Base-by-base conservation (phyloP, 2,888 invertebrate species). In the Cetonia aurata region DNA sequence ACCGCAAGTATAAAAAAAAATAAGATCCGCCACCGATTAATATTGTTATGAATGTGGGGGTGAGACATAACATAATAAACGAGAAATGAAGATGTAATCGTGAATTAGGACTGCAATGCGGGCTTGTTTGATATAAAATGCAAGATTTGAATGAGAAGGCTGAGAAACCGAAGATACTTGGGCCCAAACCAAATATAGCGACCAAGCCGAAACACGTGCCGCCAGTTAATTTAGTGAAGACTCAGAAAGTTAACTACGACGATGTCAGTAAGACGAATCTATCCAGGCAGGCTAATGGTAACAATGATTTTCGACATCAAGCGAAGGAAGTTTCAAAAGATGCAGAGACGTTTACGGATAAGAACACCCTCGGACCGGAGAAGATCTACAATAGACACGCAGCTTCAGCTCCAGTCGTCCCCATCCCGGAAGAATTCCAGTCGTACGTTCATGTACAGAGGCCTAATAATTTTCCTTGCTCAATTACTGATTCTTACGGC, bases 171-270 rank as follows among this genome's bases (percentile, higher is more conserved):
- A 83, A 83, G 79, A 80, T 83, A 56, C 75, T 81, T 67, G 80
- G 83, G 65, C 83, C 83, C 12, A 85, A 85, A 77, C 84, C 84
- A 15, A 77, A 76, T 57, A 81, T 84, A 46, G 83, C 85, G 9
- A 78, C 81, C 3, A 85, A 85, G 74, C 86, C 86, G 4, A 84
- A 83, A 75, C 83, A 80, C 76, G 83, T 86, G 6, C 85, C 86
- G 65, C 86, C 86, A 15, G 83, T 85, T 50, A 83, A 83, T 76
- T 75, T 80, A 50, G n/a, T 65, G 60, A 79, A 79, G 74, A 68
- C 55, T 75, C 67, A 79, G 75, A 76, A 73, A 67, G 13, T 52
- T 50, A 67, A 44, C 42, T 67, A 46, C 48, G 65, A 65, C 50
- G 71, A 71, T 59, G 44, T 71, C 48, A 31, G 46, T 46, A 71